Conservation (phyloP, 1,140 invertebrate genomes). For the Schlechtendalia chinensis region DNA sequence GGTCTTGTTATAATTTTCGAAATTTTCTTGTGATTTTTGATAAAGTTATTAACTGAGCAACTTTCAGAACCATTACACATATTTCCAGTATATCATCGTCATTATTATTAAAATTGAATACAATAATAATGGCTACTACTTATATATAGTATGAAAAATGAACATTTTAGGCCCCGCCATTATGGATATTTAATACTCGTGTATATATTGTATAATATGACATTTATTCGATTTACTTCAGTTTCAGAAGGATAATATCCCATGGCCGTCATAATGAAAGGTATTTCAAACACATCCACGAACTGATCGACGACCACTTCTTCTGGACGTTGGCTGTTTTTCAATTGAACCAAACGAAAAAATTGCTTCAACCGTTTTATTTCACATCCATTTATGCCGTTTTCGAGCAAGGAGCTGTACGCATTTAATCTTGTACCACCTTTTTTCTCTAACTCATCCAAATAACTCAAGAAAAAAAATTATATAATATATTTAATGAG, state of each 20-base stretch:
- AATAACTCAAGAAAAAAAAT: not conserved
- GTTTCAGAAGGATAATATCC: constrained; percentile 32
- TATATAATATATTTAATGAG: not conserved
- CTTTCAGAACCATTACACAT: no score
- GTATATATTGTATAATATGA: no score
- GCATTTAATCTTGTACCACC: not conserved
- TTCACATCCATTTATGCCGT: constrained; percentile 3
- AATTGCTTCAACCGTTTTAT: not conserved
- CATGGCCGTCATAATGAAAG: constrained; percentile 21
- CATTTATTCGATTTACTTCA: constrained; percentile 14
- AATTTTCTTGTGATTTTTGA: no score
- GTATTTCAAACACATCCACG: not conserved
- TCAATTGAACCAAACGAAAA: constrained; percentile 34
- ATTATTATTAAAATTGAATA: no score
- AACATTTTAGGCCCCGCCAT: no score
- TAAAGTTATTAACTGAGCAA: no score
- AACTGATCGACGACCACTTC: not conserved
- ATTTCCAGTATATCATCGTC: no score
- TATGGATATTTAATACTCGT: no score
- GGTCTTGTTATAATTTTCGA: no score
- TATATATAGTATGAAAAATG: no score
- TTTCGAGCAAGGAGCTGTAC: not conserved
- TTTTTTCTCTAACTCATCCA: not conserved
- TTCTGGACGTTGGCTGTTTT: constrained; percentile 3
- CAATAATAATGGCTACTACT: no score